phyloP scores from a whole-genome alignment of 53 echinoderm and acorn worm genomes.

The Luidia sarsii region DNA sequence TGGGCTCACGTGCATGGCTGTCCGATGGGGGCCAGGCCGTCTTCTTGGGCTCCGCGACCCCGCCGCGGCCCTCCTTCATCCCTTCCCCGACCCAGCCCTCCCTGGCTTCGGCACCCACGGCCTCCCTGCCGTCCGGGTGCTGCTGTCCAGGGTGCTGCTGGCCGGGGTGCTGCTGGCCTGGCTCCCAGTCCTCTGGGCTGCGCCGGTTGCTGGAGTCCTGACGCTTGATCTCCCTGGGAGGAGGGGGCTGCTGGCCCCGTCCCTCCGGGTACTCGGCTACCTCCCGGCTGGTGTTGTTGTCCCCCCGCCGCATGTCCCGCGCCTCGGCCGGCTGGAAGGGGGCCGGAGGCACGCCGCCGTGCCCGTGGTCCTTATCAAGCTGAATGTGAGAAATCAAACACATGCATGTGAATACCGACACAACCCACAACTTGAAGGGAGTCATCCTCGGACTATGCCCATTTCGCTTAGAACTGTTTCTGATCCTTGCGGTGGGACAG shows the following conservation, averaged over 20 bases:
- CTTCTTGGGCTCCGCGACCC: conserved; percentile 14
- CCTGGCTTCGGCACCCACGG: neutral
- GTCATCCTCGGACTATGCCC: no score
- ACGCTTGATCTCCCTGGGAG: conserved; percentile 45
- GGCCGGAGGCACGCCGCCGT: conserved; percentile 16
- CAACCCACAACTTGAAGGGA: no score
- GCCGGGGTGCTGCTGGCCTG: neutral
- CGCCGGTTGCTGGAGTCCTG: conserved; percentile 40
- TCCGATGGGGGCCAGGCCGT: conserved; percentile 16
- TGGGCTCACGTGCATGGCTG: conserved; percentile 6
- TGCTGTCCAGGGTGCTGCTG: no score
- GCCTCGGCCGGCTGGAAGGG: neutral
- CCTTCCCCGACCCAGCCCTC: conserved; percentile 1
- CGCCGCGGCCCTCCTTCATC: neutral
- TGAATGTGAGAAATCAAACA: neutral
- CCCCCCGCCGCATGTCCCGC: conserved; percentile 22
- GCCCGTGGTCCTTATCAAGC: conserved; percentile 24
- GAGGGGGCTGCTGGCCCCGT: conserved; percentile 3
- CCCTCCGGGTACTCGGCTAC: conserved; percentile 6
- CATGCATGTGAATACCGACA: neutral
- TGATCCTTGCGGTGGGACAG: no score
- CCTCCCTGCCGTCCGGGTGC: conserved; percentile 11
- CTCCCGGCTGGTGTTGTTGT: neutral
- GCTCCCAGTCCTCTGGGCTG: conserved; percentile 36
- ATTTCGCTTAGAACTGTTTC: no score